These are phyloP conservation scores for Proctacanthus coquilletti DNA, from an alignment of 1,140 invertebrate genomes.

Conservation along the genomic window DNA sequence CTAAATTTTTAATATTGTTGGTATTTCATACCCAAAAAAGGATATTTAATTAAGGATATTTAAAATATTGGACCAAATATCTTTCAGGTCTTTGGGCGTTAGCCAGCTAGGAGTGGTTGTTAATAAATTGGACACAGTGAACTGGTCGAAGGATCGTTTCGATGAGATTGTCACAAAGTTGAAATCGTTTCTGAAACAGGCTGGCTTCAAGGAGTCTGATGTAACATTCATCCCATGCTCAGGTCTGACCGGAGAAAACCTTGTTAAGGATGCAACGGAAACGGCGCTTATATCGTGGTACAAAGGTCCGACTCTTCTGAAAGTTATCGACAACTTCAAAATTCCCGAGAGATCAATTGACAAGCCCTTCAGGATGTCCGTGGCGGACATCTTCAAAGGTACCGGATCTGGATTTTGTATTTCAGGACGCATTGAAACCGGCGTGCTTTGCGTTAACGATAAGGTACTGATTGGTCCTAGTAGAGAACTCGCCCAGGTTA, in stretches of 20 bases:
- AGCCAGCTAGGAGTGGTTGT: constrained; percentile 72
- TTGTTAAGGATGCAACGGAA: constrained; percentile 53
- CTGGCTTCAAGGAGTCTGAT: constrained; percentile 82
- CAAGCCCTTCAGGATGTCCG: constrained; percentile 79
- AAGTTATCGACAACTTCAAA: constrained; percentile 75
- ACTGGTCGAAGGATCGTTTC: constrained; percentile 68
- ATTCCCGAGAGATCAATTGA: constrained; percentile 69
- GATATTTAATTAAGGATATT: too few species aligned
- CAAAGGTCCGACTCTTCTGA: constrained; percentile 59
- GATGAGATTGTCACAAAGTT: constrained; percentile 76
- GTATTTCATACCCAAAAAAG: background rate
- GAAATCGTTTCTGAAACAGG: constrained; percentile 79
- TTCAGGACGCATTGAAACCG: constrained; percentile 81
- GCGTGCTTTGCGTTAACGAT: constrained; percentile 69
- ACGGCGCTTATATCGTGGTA: constrained; percentile 67
- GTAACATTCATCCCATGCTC: constrained; percentile 90
- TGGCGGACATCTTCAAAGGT: constrained; percentile 92
- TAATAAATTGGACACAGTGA: constrained; percentile 71
- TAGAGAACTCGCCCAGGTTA: constrained; percentile 60
- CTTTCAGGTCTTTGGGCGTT: constrained; percentile 62
- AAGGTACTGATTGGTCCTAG: constrained; percentile 77
- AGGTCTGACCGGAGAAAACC: constrained; percentile 86
- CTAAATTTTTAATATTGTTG: background rate
- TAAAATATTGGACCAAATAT: too few species aligned
- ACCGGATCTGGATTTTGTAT: constrained; percentile 76